Evolutionary conservation across 2,888 invertebrate genomes (phyloP), one percentile per base, ranked within the genome.

Genomic region (Timandra comae): DNA sequence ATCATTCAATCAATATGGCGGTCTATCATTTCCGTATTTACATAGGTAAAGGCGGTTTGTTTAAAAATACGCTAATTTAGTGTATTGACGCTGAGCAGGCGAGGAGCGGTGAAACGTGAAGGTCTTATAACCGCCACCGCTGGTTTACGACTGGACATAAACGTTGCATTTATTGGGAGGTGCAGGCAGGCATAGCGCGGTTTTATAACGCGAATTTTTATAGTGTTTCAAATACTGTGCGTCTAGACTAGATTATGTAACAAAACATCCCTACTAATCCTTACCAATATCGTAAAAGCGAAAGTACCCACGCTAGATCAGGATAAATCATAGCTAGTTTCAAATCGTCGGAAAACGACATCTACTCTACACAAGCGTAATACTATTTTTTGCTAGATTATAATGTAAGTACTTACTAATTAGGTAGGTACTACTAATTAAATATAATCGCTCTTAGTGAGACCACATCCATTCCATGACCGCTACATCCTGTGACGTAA

Each of bases 131-230:
- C 44, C 48, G 41, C 51, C 16, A 16, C 1, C 16, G 16, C 16
- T 1, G 61, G 62, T 67, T 70, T 67, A 70, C 56, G 64, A 59
- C 43, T 39, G 36, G 46, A 48, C 56, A 54, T 63, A 63, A 63
- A 63, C 46, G 33, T 35, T 30, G 40, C 29, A 33, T 38, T 38
- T 27, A 39, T 36, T 12, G 26, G 29, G 44, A 8, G 12, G 12
- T 22, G 35, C n/a, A 49, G 23, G 3, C 3, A 27, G 52, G 12
- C 12, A n/a, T n/a, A n/a, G n/a, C n/a, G n/a, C n/a, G n/a, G n/a
- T n/a, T n/a, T n/a, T n/a, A n/a, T n/a, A n/a, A n/a, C n/a, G n/a
- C n/a, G n/a, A n/a, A n/a, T n/a, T n/a, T n/a, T n/a, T n/a, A n/a
- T n/a, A n/a, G n/a, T n/a, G n/a, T n/a, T n/a, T n/a, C n/a, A n/a